Conservation (phyloP, 2,113 vertebrate species). For the Phalacrocorax carbo region DNA sequence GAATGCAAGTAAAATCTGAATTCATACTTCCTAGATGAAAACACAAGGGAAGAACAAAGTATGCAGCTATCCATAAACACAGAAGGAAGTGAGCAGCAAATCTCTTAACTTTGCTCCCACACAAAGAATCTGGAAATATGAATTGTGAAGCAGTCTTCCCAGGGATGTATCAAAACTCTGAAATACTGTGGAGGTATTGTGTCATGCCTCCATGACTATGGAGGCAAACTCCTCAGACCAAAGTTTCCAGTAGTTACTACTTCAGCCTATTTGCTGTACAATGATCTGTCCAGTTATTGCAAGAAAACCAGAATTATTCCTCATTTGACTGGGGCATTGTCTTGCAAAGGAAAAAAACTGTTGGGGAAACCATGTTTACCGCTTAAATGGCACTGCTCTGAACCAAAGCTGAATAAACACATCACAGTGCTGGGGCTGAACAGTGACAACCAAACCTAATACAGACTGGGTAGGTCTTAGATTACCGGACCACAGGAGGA, state of each 20-base stretch:
- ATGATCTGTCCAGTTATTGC: not conserved
- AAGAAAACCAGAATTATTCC: not conserved
- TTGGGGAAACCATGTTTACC: not conserved
- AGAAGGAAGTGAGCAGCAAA: not conserved
- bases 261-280: not conserved
- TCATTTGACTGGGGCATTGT: not conserved
- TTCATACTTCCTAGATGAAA: not conserved
- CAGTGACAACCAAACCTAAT: not conserved
- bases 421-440: not conserved
- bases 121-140: not conserved
- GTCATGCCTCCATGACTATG: not conserved
- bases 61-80: not conserved
- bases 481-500: not conserved
- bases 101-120: not conserved
- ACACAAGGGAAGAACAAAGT: not conserved
- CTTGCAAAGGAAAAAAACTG: not conserved
- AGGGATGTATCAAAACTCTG: not conserved
- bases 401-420: not conserved
- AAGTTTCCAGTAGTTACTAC: not conserved
- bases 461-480: not conserved
- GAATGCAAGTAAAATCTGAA: not conserved
- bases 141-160: not conserved
- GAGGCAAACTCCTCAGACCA: not conserved
- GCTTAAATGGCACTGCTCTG: not conserved
- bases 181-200: not conserved